phyloP scores from a whole-genome alignment of 2,888 invertebrate species.

The Platerodrilus igneus region DNA sequence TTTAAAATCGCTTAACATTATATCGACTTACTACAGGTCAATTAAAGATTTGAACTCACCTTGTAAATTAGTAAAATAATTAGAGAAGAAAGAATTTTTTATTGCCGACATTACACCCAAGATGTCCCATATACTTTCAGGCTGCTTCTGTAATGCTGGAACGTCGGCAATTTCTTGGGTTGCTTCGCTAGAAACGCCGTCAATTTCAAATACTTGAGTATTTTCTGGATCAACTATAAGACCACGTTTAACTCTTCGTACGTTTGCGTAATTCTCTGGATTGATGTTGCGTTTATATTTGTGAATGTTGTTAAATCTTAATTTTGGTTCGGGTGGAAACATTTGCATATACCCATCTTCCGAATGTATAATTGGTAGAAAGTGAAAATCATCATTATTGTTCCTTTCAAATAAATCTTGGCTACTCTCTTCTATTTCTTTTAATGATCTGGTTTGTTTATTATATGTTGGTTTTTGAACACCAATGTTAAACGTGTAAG shows the following conservation, averaged over 20 bases:
- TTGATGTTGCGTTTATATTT: slow-evolving; percentile 1
- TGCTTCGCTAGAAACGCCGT: not conserved
- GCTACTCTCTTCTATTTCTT: too few species aligned
- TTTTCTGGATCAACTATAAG: slow-evolving; percentile 12
- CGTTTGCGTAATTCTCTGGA: slow-evolving; percentile 1
- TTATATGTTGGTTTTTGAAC: too few species aligned
- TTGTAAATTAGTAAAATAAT: slow-evolving; percentile 6
- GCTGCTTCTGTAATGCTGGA: slow-evolving; percentile 4
- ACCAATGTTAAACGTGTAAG: too few species aligned
- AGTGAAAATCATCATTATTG: too few species aligned
- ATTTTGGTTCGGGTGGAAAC: slow-evolving; percentile 1
- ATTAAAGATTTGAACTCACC: too few species aligned
- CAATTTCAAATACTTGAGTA: slow-evolving; percentile 11
- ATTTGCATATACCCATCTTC: too few species aligned
- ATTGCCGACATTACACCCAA: slow-evolving; percentile 15
- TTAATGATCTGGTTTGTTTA: too few species aligned
- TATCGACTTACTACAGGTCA: too few species aligned
- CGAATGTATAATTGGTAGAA: too few species aligned
- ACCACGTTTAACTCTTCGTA: slow-evolving; percentile 8
- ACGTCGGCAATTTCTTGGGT: slow-evolving; percentile 3
- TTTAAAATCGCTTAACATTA: too few species aligned
- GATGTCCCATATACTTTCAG: slow-evolving; percentile 10
- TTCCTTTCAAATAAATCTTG: too few species aligned
- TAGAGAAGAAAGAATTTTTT: slow-evolving; percentile 13
- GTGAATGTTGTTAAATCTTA: slow-evolving; percentile 3